phyloP scores from a whole-genome alignment of 1,140 invertebrate species.

The Bilobella aurantiaca region DNA sequence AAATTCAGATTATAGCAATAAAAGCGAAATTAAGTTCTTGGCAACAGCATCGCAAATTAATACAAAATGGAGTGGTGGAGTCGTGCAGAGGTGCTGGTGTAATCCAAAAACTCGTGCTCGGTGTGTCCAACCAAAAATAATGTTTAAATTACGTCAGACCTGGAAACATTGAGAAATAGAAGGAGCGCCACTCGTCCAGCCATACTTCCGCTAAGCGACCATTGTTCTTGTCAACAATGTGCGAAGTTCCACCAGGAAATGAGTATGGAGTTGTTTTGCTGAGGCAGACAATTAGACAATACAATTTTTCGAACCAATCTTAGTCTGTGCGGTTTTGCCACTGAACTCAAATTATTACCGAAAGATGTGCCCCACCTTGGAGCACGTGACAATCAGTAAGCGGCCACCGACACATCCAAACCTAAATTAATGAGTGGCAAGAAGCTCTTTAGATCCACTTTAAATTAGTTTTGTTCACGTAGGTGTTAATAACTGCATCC shows the following conservation, averaged over 20 bases:
- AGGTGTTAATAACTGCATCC: too few species aligned
- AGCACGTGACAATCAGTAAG: conserved; percentile 81
- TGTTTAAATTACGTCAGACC: conserved; percentile 37
- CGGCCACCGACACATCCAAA: conserved; percentile 95
- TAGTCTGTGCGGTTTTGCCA: too few species aligned
- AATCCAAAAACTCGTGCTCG: neutral
- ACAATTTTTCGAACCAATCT: too few species aligned
- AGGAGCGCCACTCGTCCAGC: conserved; percentile 96
- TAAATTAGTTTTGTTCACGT: too few species aligned
- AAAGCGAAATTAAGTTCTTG: too few species aligned
- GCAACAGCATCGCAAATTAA: too few species aligned
- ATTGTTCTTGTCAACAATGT: conserved; percentile 97
- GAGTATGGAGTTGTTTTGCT: conserved; percentile 97
- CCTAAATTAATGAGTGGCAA: conserved; percentile 46
- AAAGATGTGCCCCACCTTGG: conserved; percentile 92
- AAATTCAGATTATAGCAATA: too few species aligned
- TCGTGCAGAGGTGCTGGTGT: neutral
- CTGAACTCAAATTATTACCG: too few species aligned
- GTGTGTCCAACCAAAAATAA: neutral
- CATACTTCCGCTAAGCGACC: conserved; percentile 82
- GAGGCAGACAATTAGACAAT: too few species aligned
- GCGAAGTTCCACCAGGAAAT: conserved; percentile 94
- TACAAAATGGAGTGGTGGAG: neutral
- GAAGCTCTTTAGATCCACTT: too few species aligned
- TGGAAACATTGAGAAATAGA: conserved; percentile 98